phyloP scores from a whole-genome alignment of 2,113 vertebrate species.

The Smithornis capensis region DNA sequence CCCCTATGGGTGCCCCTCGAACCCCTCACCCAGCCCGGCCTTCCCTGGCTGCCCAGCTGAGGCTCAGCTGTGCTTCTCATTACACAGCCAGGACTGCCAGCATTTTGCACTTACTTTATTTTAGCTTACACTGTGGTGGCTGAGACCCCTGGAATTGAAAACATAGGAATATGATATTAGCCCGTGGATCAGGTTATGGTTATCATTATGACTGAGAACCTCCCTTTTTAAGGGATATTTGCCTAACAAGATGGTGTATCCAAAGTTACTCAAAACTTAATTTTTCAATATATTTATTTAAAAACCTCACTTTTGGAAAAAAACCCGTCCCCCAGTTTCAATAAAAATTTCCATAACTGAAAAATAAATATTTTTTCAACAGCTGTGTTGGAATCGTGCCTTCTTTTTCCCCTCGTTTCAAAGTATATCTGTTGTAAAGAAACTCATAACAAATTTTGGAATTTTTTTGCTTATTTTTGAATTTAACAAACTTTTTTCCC shows the following conservation, averaged over 20 bases:
- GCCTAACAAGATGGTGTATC: not conserved
- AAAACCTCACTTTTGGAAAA: not conserved
- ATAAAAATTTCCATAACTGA: constrained; percentile 28
- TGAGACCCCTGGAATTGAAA: not conserved
- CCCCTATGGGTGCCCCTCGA: not conserved
- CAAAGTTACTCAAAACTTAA: not conserved
- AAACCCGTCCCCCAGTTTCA: not conserved
- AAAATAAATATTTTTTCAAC: constrained; percentile 38
- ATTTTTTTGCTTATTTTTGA: not conserved
- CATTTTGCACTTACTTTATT: not conserved
- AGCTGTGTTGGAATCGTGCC: constrained; percentile 32
- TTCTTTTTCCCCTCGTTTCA: not conserved
- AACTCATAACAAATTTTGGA: not conserved
- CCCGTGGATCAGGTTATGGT: not conserved
- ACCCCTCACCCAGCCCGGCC: not conserved
- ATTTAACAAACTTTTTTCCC: not conserved
- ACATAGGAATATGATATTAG: not conserved
- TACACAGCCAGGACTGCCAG: not conserved
- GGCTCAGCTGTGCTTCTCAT: not conserved
- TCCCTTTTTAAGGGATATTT: not conserved
- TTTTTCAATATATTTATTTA: not conserved
- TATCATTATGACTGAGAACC: not conserved
- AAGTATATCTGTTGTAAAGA: not conserved
- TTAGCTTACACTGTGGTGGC: not conserved
- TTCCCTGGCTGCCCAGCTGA: not conserved